These are phyloP conservation scores for Phalacrocorax aristotelis DNA, from an alignment of 2,113 vertebrate species.

Conservation along the genomic window DNA sequence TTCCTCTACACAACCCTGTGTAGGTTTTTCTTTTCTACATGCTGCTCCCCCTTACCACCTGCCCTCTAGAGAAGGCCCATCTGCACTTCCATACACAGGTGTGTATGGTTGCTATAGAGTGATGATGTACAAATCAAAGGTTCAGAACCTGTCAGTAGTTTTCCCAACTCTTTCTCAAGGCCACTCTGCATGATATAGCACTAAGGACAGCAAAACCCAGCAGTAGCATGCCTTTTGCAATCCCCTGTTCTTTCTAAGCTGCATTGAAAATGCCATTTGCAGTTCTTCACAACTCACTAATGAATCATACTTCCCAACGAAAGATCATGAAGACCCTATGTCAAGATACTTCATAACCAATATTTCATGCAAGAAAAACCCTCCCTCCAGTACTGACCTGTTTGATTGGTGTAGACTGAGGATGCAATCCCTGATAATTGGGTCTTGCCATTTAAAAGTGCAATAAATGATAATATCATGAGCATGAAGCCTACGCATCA, in stretches of 20 bases:
- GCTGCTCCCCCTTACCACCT: neutral
- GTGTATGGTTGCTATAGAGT: neutral
- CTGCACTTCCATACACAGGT: no score
- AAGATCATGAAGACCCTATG: neutral
- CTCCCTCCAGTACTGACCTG: neutral
- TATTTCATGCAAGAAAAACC: neutral
- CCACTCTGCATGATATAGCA: no score
- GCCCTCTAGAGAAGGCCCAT: neutral
- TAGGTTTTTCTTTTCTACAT: neutral
- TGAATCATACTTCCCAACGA: neutral
- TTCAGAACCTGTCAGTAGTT: neutral
- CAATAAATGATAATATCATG: constrained; percentile 12
- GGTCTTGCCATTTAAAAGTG: neutral
- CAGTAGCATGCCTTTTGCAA: neutral
- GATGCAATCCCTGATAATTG: neutral
- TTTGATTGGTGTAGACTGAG: neutral
- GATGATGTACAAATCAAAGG: neutral
- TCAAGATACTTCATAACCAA: neutral
- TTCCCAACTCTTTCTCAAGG: neutral
- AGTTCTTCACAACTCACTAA: neutral
- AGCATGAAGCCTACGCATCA: neutral
- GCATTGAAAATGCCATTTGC: neutral
- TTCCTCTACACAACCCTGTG: neutral
- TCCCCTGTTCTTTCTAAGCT: neutral
- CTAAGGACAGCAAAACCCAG: neutral